These are phyloP conservation scores for Squalus acanthias DNA, from an alignment of 2,797 vertebrate genomes.

Conservation along the genomic window DNA sequence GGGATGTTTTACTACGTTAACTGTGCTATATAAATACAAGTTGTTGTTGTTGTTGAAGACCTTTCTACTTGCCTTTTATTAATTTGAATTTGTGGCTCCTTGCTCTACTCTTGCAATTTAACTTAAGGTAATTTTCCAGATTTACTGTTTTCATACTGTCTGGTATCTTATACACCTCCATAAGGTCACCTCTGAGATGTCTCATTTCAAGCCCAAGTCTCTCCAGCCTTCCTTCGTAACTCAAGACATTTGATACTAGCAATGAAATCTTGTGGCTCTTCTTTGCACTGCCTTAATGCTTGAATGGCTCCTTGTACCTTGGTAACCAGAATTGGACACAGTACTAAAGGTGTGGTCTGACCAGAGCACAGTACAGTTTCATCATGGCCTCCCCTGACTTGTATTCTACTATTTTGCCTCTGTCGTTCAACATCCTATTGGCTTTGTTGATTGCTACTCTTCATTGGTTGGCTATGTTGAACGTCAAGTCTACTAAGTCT, in stretches of 20 bases:
- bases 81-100: not conserved
- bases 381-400: not conserved
- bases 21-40: too few relatives aligned
- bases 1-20: too few relatives aligned
- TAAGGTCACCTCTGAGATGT: not conserved
- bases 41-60: too few relatives aligned
- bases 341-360: not conserved
- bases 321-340: not conserved
- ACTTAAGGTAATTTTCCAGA: not conserved
- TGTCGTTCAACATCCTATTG: not conserved
- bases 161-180: not conserved
- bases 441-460: not conserved
- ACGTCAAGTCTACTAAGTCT: not conserved
- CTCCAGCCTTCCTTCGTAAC: not conserved
- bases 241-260: not conserved
- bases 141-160: not conserved
- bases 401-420: not conserved
- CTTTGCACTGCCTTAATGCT: not conserved
- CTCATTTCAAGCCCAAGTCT: not conserved
- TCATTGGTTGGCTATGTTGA: not conserved
- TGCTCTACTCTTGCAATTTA: not conserved
- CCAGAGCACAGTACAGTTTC: not conserved
- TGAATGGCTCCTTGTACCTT: not conserved
- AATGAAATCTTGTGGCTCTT: not conserved
- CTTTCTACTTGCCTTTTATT: not conserved